Conservation (phyloP, 2,888 invertebrate genomes). For the Drosophila mayaguana region DNA sequence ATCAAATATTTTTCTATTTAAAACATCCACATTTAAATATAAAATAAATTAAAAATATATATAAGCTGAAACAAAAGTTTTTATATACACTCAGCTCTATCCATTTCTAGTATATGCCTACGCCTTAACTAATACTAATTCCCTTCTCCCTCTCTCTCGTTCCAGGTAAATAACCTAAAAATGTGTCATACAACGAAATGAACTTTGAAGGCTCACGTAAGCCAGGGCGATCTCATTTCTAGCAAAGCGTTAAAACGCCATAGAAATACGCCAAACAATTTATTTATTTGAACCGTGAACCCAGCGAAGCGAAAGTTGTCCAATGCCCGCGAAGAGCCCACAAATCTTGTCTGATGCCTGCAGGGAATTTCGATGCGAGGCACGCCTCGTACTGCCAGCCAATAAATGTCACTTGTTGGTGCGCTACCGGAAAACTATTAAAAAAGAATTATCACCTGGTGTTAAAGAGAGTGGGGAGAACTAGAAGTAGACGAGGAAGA, state of each 20-base stretch:
- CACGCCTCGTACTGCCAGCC: conserved; percentile 55
- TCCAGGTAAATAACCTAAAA: conserved; percentile 50
- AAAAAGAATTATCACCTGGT: conserved; percentile 77
- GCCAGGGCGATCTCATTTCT: conserved; percentile 10
- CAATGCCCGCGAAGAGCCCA: conserved; percentile 19
- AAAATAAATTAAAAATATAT: too few species aligned
- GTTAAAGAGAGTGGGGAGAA: background rate
- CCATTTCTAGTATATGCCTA: background rate
- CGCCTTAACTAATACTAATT: background rate
- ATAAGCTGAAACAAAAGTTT: too few species aligned
- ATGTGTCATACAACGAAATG: conserved; percentile 25
- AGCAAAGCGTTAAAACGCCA: background rate
- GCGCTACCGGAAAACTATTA: conserved; percentile 80
- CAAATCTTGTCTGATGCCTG: conserved; percentile 44
- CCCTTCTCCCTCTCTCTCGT: background rate
- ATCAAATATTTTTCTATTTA: too few species aligned
- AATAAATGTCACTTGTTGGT: conserved; percentile 78
- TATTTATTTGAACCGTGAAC: conserved; percentile 41
- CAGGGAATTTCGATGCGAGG: conserved; percentile 52
- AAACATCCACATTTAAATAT: too few species aligned
- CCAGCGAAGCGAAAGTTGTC: conserved; percentile 56
- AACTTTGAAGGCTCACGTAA: conserved; percentile 35
- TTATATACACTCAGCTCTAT: background rate
- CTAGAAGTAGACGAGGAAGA: background rate
- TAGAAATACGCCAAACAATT: conserved; percentile 27